Percentiles rank a stretch among this genome's conserved stretches.
These are phyloP conservation scores for Lepidurus packardi DNA, from an alignment of 1,140 invertebrate species.

Conservation along the genomic window DNA sequence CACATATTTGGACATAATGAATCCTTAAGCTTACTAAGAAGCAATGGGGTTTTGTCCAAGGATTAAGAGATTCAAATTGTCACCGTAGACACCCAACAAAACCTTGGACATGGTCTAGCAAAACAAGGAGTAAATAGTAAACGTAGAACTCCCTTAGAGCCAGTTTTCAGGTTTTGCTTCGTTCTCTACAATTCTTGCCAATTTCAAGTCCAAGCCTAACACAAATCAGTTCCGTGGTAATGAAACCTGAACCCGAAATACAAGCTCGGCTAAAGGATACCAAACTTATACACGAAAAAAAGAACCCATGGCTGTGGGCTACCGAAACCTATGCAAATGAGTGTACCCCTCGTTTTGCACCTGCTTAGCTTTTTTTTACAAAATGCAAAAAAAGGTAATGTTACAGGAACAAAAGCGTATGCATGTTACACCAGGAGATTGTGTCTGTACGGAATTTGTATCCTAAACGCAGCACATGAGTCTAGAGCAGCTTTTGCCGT, in stretches of 20 bases:
- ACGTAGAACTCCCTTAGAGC: too few relatives aligned
- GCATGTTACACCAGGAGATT: constrained; percentile 3
- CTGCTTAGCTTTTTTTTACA: not conserved
- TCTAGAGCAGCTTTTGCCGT: not conserved
- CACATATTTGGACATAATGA: not conserved
- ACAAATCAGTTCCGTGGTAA: not conserved
- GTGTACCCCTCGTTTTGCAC: not conserved
- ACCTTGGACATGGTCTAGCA: not conserved
- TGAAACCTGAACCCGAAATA: not conserved
- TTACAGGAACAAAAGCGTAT: not conserved
- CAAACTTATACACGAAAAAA: not conserved
- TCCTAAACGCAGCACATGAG: not conserved
- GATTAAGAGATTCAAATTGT: not conserved
- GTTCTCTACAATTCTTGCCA: not conserved
- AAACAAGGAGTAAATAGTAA: too few relatives aligned
- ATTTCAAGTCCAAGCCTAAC: not conserved
- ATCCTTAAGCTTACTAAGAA: not conserved
- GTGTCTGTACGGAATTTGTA: not conserved
- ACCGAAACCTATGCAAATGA: not conserved
- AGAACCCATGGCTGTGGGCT: constrained; percentile 12
- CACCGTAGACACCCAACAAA: not conserved
- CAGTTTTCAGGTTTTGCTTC: not conserved
- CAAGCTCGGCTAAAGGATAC: not conserved
- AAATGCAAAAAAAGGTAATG: too few relatives aligned
- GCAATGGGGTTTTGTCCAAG: not conserved